A percentile compares a stretch with the other conserved stretches of the same genome.
phyloP scores from a whole-genome alignment of 2,888 invertebrate genomes.

The Hydroisotoma schaefferi region DNA sequence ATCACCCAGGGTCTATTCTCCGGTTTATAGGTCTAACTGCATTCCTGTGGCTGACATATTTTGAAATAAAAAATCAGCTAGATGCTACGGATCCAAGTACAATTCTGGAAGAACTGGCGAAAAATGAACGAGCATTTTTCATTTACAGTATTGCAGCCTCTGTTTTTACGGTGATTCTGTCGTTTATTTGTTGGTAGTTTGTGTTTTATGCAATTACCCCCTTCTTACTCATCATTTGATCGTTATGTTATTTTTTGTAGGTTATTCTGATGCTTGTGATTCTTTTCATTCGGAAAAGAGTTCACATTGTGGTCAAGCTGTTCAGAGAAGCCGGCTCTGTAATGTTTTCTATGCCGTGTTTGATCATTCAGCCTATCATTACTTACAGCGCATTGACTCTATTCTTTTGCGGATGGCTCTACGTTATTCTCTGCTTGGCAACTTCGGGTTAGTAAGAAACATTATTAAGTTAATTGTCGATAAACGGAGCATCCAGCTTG shows the following conservation, averaged over 20 bases:
- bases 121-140: conserved; percentile 81
- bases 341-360: conserved; percentile 74
- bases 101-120: conserved; percentile 70
- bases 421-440: conserved; percentile 78
- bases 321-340: conserved; percentile 89
- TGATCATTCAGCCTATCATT: conserved; percentile 77
- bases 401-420: conserved; percentile 82
- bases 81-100: conserved; percentile 57
- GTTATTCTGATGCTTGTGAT: conserved; percentile 64
- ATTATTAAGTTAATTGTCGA: background rate
- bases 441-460: conserved; percentile 73
- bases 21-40: conserved; percentile 61
- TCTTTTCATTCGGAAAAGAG: conserved; percentile 72
- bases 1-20: background rate
- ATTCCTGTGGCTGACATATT: conserved; percentile 85
- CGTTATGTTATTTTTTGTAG: conserved; percentile 41
- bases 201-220: conserved; percentile 3
- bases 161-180: conserved; percentile 70
- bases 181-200: conserved; percentile 32
- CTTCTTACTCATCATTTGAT: too few relatives aligned
- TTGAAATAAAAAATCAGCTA: conserved; percentile 66
- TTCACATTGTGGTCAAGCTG: conserved; percentile 75
- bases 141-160: conserved; percentile 81
- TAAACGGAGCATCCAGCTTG: too few relatives aligned
- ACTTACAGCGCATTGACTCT: conserved; percentile 74